These are phyloP conservation scores for Malaclemys terrapin DNA, from an alignment of 2,113 vertebrate species.

Conservation along the genomic window DNA sequence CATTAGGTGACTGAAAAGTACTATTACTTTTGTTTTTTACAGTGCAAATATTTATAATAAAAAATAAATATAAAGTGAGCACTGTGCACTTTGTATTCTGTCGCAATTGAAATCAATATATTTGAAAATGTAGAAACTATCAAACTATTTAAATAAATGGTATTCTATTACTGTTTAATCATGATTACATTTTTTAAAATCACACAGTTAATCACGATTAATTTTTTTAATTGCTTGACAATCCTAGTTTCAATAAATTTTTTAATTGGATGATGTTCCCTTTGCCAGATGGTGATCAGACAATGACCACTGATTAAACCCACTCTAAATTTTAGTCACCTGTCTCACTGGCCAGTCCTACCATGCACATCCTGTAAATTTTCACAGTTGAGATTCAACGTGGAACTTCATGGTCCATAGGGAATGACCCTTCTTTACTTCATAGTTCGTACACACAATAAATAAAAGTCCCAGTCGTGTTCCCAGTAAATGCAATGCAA, in stretches of 20 bases:
- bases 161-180: no score
- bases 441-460: not conserved
- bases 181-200: no score
- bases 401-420: not conserved
- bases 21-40: no score
- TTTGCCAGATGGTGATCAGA: not conserved
- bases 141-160: no score
- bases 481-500: not conserved
- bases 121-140: no score
- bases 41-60: no score
- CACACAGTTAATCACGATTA: no score
- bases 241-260: not conserved
- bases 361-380: not conserved
- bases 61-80: no score
- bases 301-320: not conserved
- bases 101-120: no score
- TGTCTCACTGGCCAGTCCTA: not conserved
- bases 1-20: no score
- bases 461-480: constrained; percentile 11
- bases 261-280: not conserved
- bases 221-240: no score
- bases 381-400: not conserved
- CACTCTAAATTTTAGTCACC: not conserved
- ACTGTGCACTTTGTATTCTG: no score
- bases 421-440: not conserved